Percentiles rank a stretch among this genome's conserved stretches.
Conservation (phyloP, 2,113 vertebrate species). For the Gyps fulvus region DNA sequence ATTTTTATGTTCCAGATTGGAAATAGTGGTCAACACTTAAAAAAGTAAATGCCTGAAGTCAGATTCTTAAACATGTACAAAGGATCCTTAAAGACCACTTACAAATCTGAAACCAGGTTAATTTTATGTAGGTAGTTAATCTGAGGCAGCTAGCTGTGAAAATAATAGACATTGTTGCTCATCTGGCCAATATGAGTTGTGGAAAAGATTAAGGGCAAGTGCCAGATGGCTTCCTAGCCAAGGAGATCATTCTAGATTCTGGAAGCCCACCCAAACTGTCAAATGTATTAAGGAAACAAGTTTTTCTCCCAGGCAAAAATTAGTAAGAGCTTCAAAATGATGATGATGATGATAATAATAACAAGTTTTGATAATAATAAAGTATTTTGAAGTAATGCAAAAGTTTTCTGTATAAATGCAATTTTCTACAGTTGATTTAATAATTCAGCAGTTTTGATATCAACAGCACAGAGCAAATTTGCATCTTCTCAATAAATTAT, state of each 20-base stretch:
- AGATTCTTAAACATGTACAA: background rate
- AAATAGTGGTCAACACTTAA: background rate
- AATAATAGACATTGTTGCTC: background rate
- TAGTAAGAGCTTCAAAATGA: background rate
- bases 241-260: background rate
- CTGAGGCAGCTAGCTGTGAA: background rate
- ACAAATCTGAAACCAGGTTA: background rate
- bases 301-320: background rate
- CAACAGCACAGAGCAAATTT: background rate
- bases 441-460: background rate
- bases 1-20: background rate
- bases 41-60: background rate
- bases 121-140: background rate
- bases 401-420: background rate
- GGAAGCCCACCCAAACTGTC: background rate
- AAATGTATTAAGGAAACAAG: background rate
- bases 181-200: background rate
- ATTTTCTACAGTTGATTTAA: background rate
- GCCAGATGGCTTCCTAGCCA: background rate
- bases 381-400: background rate
- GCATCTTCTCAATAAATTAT: background rate
- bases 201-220: background rate
- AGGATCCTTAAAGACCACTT: background rate
- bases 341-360: background rate
- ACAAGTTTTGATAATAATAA: background rate